These are phyloP conservation scores for Anoura caudifer DNA, from an alignment of 2,113 vertebrate species.

Conservation along the genomic window DNA sequence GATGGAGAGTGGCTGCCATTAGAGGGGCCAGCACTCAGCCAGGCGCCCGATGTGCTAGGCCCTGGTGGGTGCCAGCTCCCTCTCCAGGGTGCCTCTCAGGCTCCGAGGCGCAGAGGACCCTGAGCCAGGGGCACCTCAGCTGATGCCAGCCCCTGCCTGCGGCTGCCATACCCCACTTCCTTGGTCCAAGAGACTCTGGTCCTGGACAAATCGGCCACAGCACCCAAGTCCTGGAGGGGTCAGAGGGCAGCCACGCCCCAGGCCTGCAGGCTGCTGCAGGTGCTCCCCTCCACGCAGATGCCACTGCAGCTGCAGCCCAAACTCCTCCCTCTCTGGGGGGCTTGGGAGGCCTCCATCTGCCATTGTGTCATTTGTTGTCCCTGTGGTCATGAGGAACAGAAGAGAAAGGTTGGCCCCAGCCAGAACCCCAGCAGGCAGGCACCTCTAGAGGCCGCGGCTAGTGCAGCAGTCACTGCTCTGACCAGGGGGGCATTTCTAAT, in stretches of 20 bases:
- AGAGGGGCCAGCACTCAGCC: neutral
- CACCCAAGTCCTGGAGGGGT: neutral
- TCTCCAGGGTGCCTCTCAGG: neutral
- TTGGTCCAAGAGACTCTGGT: neutral
- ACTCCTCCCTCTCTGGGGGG: neutral
- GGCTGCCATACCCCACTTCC: neutral
- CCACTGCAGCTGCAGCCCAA: neutral
- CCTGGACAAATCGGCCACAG: neutral
- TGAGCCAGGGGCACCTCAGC: neutral
- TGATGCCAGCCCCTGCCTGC: neutral
- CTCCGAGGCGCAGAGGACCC: neutral
- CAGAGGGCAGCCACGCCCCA: accelerated
- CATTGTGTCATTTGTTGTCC: neutral
- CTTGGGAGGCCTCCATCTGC: slow-evolving; percentile 13
- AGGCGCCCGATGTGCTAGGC: neutral
- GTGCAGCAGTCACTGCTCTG: neutral
- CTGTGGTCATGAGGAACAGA: slow-evolving; percentile 1
- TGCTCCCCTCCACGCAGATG: neutral
- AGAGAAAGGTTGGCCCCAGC: slow-evolving; percentile 55
- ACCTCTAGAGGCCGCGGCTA: neutral
- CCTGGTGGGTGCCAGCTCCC: neutral
- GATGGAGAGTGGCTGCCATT: neutral
- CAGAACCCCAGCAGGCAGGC: neutral
- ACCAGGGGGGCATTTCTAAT: neutral
- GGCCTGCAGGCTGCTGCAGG: accelerated